phyloP scores from a whole-genome alignment of 2,888 invertebrate genomes.

The Gryllus longicercus region DNA sequence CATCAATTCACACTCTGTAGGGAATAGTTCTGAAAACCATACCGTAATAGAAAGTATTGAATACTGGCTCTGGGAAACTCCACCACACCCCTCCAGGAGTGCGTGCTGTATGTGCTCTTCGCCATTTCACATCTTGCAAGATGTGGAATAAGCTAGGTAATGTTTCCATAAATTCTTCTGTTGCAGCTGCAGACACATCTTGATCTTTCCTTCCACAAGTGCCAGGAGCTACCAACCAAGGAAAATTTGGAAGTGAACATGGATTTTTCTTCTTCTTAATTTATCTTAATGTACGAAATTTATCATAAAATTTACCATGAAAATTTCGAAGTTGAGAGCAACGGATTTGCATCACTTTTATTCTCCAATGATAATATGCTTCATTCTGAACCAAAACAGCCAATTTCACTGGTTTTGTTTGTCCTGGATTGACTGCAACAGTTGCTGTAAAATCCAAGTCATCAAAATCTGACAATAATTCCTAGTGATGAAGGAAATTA shows the following conservation, averaged over 20 bases:
- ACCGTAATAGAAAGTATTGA: slow-evolving; percentile 42
- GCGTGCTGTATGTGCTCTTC: neutral
- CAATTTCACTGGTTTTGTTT: slow-evolving; percentile 44
- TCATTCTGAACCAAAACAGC: slow-evolving; percentile 45
- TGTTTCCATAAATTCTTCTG: neutral
- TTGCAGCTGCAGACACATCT: slow-evolving; percentile 19
- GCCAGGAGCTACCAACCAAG: slow-evolving; percentile 20
- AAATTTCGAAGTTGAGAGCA: slow-evolving; percentile 42
- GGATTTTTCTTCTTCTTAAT: neutral
- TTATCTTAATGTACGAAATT: neutral
- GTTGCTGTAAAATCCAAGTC: slow-evolving; percentile 41
- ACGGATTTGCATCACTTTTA: slow-evolving; percentile 43
- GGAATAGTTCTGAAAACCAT: slow-evolving; percentile 18
- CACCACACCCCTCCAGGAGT: slow-evolving; percentile 39
- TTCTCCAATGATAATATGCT: slow-evolving; percentile 44
- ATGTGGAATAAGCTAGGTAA: slow-evolving; percentile 26
- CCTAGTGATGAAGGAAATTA: too few species aligned
- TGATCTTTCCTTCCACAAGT: slow-evolving; percentile 24
- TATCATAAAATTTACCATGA: slow-evolving; percentile 37
- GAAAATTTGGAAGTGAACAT: neutral
- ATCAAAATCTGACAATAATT: too few species aligned
- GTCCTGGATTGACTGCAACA: slow-evolving; percentile 44
- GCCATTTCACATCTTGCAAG: slow-evolving; percentile 29
- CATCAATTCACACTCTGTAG: neutral
- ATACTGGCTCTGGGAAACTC: slow-evolving; percentile 41